Evolutionary conservation across 2,888 invertebrate species (phyloP), one percentile per base, ranked within the genome.

Genomic region (Diploptera punctata): DNA sequence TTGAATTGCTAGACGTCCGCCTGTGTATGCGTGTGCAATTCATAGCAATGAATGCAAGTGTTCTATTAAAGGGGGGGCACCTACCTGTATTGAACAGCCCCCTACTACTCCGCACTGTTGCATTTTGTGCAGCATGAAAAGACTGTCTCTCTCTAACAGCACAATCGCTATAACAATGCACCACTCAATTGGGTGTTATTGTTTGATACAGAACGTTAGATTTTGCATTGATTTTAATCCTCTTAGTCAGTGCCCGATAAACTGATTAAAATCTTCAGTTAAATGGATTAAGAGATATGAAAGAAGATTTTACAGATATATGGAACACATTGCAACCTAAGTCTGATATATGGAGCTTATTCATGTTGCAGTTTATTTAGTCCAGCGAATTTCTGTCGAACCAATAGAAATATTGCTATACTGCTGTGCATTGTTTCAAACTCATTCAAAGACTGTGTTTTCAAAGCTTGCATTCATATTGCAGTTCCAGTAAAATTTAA

Each of bases 1-100:
- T 65, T 65, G 65, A 65, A 65, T 65, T 44, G 26, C 44, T 47
- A 26, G 10, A 16, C 43, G 33, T 38, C 38, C 31, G 61, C n/a
- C n/a, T 33, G 61, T 18, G 33, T 24, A 19, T 61, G 61, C 19
- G 61, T 33, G 33, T 38, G 24, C 65, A 65, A 44, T 65, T 65
- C 65, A 43, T 43, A 26, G 65, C 26, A 65, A 65, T 65, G 65
- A 65, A 65, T 65, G 47, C 65, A 65, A 26, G 29, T 47, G 65
- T 47, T 31, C 57, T 57, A 16, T 57, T 10, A 24, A 5, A 21
- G 26, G n/a, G n/a, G n/a, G n/a, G 29, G 18, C n/a, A n/a, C 47
- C 65, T 65, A 65, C 65, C 65, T 65, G 26, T 29, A 16, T 13
- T 29, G 21, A 29, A n/a, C 10, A 10, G 5, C n/a, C n/a, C n/a